Evolutionary conservation across 2,888 invertebrate genomes (phyloP).

Genomic region (Unio pictorum): DNA sequence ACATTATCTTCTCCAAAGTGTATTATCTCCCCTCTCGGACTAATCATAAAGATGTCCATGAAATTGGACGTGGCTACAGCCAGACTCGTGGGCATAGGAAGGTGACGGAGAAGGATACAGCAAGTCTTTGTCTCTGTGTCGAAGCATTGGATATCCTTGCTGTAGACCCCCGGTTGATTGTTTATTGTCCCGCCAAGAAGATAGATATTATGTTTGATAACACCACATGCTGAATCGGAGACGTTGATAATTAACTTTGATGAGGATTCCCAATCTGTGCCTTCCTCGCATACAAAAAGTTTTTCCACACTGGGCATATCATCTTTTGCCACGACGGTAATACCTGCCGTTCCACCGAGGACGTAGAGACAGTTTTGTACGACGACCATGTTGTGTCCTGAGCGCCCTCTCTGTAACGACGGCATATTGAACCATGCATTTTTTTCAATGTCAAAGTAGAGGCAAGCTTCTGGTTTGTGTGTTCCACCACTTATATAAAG

Average conservation of each 20-base stretch:
- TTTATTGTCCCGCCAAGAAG: conserved; percentile 49
- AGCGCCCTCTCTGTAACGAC: conserved; percentile 32
- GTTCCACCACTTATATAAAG: conserved; percentile 52
- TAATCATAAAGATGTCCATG: conserved; percentile 31
- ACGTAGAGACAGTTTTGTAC: conserved; percentile 41
- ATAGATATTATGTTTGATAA: conserved; percentile 41
- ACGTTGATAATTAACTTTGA: conserved; percentile 40
- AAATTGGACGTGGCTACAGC: conserved; percentile 24
- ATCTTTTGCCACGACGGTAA: conserved; percentile 25
- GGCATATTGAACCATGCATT: conserved; percentile 34
- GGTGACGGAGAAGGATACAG: conserved; percentile 23
- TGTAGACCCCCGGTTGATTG: conserved; percentile 40
- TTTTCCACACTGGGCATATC: conserved; percentile 42
- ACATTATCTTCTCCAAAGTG: conserved; percentile 20
- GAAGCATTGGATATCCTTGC: conserved; percentile 50
- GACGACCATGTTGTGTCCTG: conserved; percentile 45
- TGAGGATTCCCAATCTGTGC: conserved; percentile 25
- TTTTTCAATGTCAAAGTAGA: conserved; percentile 34
- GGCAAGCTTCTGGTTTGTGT: conserved; percentile 34
- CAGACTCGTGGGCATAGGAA: conserved; percentile 31
- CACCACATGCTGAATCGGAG: conserved; percentile 45
- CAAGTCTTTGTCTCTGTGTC: conserved; percentile 38
- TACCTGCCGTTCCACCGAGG: conserved; percentile 43
- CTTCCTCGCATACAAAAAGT: conserved; percentile 33
- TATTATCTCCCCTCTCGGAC: conserved; percentile 37